Evolutionary conservation across 1,140 invertebrate species (phyloP).

Genomic region (Achroia grisella): DNA sequence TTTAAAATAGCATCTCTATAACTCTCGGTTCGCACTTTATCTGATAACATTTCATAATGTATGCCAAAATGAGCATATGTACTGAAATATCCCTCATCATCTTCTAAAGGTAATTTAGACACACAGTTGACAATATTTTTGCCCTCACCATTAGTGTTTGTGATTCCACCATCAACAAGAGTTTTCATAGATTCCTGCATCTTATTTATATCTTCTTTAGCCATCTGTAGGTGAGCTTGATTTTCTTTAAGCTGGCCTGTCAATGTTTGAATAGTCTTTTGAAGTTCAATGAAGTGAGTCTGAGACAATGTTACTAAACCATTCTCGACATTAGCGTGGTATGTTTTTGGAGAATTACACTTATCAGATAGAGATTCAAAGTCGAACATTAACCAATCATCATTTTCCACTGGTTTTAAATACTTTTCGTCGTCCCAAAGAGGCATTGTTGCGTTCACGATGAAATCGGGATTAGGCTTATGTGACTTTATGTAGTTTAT

Average conservation of each 20-base stretch:
- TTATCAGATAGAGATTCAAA: slow-evolving; percentile 55
- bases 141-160: slow-evolving; percentile 28
- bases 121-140: slow-evolving; percentile 56
- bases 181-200: slow-evolving; percentile 79
- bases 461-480: slow-evolving; percentile 72
- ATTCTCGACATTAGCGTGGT: slow-evolving; percentile 76
- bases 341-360: slow-evolving; percentile 49
- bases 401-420: slow-evolving; percentile 85
- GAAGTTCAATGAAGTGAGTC: slow-evolving; percentile 77
- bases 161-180: slow-evolving; percentile 66
- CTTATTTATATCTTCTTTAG: slow-evolving; percentile 76
- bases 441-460: slow-evolving; percentile 70
- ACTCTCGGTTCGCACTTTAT: slow-evolving; percentile 92
- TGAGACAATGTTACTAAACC: slow-evolving; percentile 77
- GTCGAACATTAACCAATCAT: slow-evolving; percentile 89
- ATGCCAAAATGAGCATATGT: slow-evolving; percentile 98
- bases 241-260: slow-evolving; percentile 73
- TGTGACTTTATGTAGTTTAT: slow-evolving; percentile 88
- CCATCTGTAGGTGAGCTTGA: slow-evolving; percentile 74
- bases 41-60: slow-evolving; percentile 96
- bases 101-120: slow-evolving; percentile 68
- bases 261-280: slow-evolving; percentile 75
- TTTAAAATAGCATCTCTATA: slow-evolving; percentile 95
- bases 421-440: slow-evolving; percentile 86
- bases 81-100: slow-evolving; percentile 91